phyloP scores from a whole-genome alignment of 2,113 vertebrate species.

The Malaclemys terrapin region DNA sequence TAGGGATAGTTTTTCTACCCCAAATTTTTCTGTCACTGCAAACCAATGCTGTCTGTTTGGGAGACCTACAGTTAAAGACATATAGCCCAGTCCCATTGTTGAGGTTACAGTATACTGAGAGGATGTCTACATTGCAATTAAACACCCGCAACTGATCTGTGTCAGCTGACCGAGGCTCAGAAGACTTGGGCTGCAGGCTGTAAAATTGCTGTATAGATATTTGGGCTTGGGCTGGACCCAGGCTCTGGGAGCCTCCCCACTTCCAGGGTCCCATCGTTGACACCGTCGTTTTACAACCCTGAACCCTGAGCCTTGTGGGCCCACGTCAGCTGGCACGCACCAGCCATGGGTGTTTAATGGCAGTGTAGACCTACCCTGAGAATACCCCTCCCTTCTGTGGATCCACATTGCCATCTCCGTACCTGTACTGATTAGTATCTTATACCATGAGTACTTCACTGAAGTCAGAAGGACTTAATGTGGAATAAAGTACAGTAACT shows the following conservation, averaged over 20 bases:
- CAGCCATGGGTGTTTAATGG: not conserved
- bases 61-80: not conserved
- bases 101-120: not conserved
- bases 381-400: not conserved
- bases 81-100: too few relatives aligned
- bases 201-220: not conserved
- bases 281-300: too few relatives aligned
- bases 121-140: not conserved
- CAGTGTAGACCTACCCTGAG: not conserved
- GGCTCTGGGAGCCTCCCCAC: not conserved
- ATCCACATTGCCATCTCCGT: not conserved
- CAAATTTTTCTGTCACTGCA: not conserved
- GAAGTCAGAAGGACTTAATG: not conserved
- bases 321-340: not conserved
- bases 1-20: not conserved
- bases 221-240: not conserved
- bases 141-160: not conserved
- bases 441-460: not conserved
- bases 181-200: not conserved
- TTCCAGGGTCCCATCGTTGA: not conserved
- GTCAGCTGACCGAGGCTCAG: too few relatives aligned
- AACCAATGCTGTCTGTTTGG: not conserved
- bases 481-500: not conserved
- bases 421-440: not conserved
- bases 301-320: not conserved